phyloP scores from a whole-genome alignment of 2,888 invertebrate genomes.

The Apodemia hepburni region DNA sequence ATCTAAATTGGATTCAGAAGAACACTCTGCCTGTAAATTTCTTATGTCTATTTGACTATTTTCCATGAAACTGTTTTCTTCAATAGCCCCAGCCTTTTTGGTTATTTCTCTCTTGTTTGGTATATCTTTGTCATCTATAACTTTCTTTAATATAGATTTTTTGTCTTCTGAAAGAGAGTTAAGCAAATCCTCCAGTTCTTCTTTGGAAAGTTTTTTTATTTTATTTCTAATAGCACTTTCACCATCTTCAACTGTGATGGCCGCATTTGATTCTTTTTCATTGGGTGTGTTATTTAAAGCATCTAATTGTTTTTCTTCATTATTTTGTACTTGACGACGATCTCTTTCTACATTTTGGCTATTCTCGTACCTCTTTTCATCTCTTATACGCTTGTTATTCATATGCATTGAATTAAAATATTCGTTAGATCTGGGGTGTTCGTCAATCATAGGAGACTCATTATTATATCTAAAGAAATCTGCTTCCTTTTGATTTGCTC shows the following conservation, averaged over 20 bases:
- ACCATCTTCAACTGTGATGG: slow-evolving; percentile 45
- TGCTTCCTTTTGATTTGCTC: neutral
- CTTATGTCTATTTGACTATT: slow-evolving; percentile 51
- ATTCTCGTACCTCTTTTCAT: slow-evolving; percentile 40
- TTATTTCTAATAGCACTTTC: slow-evolving; percentile 62
- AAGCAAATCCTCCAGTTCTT: slow-evolving; percentile 60
- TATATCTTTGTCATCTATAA: slow-evolving; percentile 45
- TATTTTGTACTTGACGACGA: slow-evolving; percentile 41
- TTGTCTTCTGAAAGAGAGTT: slow-evolving; percentile 63
- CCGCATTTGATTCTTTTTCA: slow-evolving; percentile 30
- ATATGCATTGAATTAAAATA: slow-evolving; percentile 43
- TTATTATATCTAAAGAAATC: slow-evolving; percentile 1
- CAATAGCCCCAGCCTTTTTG: slow-evolving; percentile 63
- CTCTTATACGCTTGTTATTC: slow-evolving; percentile 39
- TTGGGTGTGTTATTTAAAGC: slow-evolving; percentile 19
- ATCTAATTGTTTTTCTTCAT: slow-evolving; percentile 20
- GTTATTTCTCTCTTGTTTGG: slow-evolving; percentile 68
- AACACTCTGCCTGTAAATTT: slow-evolving; percentile 49
- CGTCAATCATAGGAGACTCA: neutral
- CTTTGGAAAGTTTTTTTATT: slow-evolving; percentile 56
- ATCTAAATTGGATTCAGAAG: slow-evolving; percentile 43
- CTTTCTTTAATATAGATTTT: slow-evolving; percentile 56
- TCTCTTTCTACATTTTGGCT: slow-evolving; percentile 42
- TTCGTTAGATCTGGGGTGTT: slow-evolving; percentile 8
- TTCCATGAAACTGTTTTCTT: slow-evolving; percentile 57